Conservation (phyloP, 53 echinoderm and acorn worm genomes). For the Mesocentrotus franciscanus region DNA sequence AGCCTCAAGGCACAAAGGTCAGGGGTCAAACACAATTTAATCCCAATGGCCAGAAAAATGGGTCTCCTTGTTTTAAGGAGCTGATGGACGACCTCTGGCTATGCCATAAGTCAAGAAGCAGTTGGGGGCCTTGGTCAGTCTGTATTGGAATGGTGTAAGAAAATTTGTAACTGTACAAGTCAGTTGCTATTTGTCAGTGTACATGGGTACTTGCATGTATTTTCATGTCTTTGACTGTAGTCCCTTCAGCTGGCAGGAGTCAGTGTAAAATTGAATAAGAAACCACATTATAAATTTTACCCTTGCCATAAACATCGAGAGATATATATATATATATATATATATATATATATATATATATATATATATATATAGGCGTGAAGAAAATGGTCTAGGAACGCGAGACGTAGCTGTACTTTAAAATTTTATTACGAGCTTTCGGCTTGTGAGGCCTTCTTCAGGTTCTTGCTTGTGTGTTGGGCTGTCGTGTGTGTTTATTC, state of each 20-base stretch:
- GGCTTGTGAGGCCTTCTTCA: too few species aligned
- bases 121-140: not conserved
- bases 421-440: too few species aligned
- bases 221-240: not conserved
- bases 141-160: not conserved
- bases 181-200: not conserved
- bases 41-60: constrained; percentile 34
- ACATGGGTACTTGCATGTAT: not conserved
- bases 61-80: not conserved
- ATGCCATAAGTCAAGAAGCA: not conserved
- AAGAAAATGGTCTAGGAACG: too few species aligned
- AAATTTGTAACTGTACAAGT: not conserved
- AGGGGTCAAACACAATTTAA: constrained; percentile 58
- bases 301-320: too few species aligned
- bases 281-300: too few species aligned
- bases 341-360: too few species aligned
- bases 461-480: too few species aligned
- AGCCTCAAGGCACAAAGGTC: constrained; percentile 43
- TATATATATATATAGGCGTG: too few species aligned
- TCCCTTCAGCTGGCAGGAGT: not conserved
- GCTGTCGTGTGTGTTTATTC: too few species aligned
- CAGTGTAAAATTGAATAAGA: too few species aligned
- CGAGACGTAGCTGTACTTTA: too few species aligned
- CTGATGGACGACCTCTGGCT: not conserved
- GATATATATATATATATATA: too few species aligned